These are phyloP conservation scores for Sebastes elongatus DNA, from an alignment of 2,797 vertebrate genomes.

Conservation along the genomic window DNA sequence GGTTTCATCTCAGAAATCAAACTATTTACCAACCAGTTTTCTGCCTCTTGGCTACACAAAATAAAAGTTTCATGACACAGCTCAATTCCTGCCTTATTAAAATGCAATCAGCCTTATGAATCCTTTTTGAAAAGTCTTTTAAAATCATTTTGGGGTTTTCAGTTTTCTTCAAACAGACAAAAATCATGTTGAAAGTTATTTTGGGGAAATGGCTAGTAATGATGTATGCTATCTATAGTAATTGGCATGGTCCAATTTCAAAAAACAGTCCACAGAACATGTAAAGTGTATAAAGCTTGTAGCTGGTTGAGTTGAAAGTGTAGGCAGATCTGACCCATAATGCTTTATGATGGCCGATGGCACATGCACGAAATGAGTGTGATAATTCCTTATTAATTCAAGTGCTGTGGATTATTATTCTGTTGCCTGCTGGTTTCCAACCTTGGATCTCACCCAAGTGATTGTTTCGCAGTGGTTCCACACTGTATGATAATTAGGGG, in stretches of 20 bases:
- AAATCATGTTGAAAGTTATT: neutral
- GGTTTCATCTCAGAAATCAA: constrained; percentile 31
- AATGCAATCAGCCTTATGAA: neutral
- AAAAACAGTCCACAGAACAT: neutral
- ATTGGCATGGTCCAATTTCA: neutral
- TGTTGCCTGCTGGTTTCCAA: neutral
- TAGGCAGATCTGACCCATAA: neutral
- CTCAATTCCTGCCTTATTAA: neutral
- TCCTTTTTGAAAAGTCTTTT: neutral
- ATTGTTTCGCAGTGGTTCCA: neutral
- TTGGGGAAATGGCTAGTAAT: neutral
- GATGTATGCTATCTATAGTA: neutral
- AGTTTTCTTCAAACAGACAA: neutral
- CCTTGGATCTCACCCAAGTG: neutral
- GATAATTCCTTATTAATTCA: neutral
- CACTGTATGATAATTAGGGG: neutral
- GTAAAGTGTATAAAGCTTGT: neutral
- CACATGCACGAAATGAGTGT: neutral
- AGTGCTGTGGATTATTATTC: neutral
- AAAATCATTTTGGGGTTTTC: neutral
- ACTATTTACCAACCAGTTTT: constrained; percentile 19
- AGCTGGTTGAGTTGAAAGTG: neutral
- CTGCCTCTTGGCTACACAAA: neutral
- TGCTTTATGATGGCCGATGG: neutral
- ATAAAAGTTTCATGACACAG: neutral